Evolutionary conservation across 2,113 vertebrate species (phyloP).

Genomic region (Sinosuthora webbiana): DNA sequence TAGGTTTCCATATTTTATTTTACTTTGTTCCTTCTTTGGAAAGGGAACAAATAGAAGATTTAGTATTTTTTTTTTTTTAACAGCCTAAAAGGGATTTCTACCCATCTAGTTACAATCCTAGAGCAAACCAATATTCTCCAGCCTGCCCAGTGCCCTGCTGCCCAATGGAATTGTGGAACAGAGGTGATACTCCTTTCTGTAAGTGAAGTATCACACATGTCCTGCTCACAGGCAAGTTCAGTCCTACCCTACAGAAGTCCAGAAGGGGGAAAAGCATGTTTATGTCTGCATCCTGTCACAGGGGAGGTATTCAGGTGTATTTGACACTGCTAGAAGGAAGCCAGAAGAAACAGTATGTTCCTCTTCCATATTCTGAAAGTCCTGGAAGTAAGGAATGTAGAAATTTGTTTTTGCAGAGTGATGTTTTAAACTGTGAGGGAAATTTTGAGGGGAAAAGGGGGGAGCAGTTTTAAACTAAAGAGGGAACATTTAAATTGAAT

Average conservation of each 20-base stretch:
- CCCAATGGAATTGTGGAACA: not conserved
- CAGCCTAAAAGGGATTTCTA: not conserved
- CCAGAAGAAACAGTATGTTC: not conserved
- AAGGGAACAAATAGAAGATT: not conserved
- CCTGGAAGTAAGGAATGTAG: not conserved
- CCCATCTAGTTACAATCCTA: not conserved
- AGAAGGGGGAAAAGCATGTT: not conserved
- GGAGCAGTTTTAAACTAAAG: not conserved
- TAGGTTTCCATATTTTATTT: not conserved
- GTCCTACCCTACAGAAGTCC: not conserved
- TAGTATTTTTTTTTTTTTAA: not conserved
- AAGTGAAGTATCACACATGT: not conserved
- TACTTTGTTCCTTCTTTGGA: not conserved
- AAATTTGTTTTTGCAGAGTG: not conserved
- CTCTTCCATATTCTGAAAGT: not conserved
- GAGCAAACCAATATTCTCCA: not conserved
- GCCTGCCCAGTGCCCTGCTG: not conserved
- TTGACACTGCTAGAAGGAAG: not conserved
- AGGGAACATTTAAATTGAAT: not conserved
- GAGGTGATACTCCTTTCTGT: not conserved
- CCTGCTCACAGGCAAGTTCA: not conserved
- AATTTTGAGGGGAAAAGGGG: rapidly evolving
- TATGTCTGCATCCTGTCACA: not conserved
- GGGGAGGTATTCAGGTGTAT: not conserved
- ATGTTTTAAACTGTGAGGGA: not conserved